These are phyloP conservation scores for Mus caroli DNA, from an alignment of 2,797 vertebrate genomes.

Conservation along the genomic window DNA sequence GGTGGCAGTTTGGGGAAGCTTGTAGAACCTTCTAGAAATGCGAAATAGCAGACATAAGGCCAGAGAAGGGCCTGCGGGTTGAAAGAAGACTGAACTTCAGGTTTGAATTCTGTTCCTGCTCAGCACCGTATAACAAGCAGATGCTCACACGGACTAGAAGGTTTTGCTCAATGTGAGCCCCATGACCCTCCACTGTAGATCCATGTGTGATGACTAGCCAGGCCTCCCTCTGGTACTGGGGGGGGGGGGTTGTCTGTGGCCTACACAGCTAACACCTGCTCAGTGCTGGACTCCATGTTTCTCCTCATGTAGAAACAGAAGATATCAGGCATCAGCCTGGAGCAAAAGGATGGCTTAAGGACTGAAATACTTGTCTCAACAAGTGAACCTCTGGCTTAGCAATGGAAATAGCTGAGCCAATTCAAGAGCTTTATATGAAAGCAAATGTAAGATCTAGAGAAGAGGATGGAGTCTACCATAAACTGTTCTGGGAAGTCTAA, in stretches of 20 bases:
- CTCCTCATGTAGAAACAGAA: background rate
- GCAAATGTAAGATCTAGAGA: background rate
- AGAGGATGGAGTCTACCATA: background rate
- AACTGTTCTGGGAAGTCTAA: background rate
- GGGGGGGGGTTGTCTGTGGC: background rate
- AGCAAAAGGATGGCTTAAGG: background rate
- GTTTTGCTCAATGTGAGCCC: background rate
- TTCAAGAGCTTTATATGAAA: conserved; percentile 71
- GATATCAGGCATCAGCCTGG: background rate
- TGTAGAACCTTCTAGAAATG: background rate
- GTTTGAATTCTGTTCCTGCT: background rate
- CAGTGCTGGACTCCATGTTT: background rate
- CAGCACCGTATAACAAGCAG: background rate
- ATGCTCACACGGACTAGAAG: background rate
- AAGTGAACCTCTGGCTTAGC: background rate
- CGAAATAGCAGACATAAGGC: background rate
- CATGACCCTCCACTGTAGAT: background rate
- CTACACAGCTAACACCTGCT: background rate
- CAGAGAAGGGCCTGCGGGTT: background rate
- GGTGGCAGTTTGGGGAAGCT: background rate
- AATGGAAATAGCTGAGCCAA: conserved; percentile 48
- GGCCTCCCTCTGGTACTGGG: background rate
- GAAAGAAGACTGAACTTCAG: background rate
- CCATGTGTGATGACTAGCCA: background rate
- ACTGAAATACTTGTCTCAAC: background rate